Conservation (phyloP, 2,888 invertebrate species). For the Coelopa pilipes region DNA sequence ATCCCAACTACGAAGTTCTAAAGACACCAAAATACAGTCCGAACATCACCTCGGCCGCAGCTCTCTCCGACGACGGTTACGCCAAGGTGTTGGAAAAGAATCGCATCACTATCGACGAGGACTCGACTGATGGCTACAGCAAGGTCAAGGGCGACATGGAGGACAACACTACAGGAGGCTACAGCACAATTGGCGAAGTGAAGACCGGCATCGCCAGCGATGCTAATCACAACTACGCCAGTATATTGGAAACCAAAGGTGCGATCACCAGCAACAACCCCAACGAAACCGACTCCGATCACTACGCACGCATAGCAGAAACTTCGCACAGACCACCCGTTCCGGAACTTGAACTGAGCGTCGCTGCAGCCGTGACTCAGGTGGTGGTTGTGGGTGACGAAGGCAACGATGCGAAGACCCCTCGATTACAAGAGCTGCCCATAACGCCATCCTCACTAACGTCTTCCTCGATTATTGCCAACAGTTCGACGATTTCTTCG, state of each 20-base stretch:
- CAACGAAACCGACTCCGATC: constrained; percentile 51
- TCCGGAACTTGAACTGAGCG: background rate
- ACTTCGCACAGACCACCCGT: constrained; percentile 32
- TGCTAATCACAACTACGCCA: constrained; percentile 63
- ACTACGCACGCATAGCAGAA: constrained; percentile 59
- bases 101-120: constrained; percentile 46
- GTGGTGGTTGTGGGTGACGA: constrained; percentile 18
- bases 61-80: constrained; percentile 65
- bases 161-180: constrained; percentile 53
- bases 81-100: constrained; percentile 65
- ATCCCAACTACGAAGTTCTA: constrained; percentile 85
- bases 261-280: background rate
- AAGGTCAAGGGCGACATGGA: constrained; percentile 54
- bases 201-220: constrained; percentile 38
- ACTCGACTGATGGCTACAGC: constrained; percentile 56
- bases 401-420: constrained; percentile 33
- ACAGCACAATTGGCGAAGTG: constrained; percentile 62
- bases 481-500: constrained; percentile 51
- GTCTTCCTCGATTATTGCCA: constrained; percentile 52
- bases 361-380: constrained; percentile 21
- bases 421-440: constrained; percentile 45
- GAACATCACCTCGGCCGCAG: constrained; percentile 47
- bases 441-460: constrained; percentile 54
- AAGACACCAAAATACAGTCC: constrained; percentile 62
- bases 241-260: constrained; percentile 62